Percentiles rank a stretch among this genome's conserved stretches.
Evolutionary conservation across 2,113 vertebrate genomes (phyloP).

Genomic region (Orthonyx spaldingii): DNA sequence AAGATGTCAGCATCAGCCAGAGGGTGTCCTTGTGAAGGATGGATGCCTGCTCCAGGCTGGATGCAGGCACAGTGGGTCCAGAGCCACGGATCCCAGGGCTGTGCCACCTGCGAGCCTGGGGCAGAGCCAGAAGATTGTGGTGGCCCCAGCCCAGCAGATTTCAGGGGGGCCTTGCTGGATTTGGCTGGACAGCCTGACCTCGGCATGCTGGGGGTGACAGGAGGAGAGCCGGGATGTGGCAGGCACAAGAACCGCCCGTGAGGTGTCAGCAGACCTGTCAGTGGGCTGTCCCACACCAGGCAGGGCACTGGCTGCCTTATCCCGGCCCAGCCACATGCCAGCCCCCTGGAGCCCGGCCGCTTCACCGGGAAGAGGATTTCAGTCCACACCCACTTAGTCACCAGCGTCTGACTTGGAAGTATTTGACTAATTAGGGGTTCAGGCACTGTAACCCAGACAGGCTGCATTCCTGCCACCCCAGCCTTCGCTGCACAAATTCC

Average conservation of each 20-base stretch:
- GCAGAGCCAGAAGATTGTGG: background rate
- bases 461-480: background rate
- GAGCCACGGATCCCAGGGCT: rapidly evolving
- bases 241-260: rapidly evolving
- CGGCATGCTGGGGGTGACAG: background rate
- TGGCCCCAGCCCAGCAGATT: background rate
- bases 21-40: background rate
- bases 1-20: background rate
- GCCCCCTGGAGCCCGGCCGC: rapidly evolving
- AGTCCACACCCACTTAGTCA: background rate
- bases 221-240: background rate
- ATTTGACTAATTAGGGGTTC: background rate
- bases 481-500: background rate
- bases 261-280: rapidly evolving
- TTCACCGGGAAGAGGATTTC: background rate
- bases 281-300: rapidly evolving
- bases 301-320: background rate
- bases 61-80: background rate
- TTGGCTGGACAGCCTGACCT: background rate
- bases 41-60: rapidly evolving
- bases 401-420: background rate
- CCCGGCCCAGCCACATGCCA: rapidly evolving
- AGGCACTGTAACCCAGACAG: background rate
- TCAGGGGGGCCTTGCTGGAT: background rate
- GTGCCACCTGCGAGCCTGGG: background rate